A percentile compares a stretch with the other conserved stretches of the same genome.
Evolutionary conservation across 2,888 invertebrate genomes (phyloP).

Genomic region (Agrotis ipsilon): DNA sequence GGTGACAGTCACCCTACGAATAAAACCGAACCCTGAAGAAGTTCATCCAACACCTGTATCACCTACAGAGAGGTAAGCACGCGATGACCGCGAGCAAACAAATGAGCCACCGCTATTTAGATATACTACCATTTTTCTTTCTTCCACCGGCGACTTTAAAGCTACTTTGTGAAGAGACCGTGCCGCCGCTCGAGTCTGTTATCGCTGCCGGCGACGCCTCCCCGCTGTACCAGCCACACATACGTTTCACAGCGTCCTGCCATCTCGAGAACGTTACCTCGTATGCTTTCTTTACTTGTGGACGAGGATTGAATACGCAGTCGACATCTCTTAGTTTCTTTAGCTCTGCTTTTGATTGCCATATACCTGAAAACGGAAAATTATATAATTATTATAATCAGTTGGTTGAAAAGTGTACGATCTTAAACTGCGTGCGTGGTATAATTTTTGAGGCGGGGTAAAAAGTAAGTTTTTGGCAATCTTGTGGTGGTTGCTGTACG

Average conservation of each 20-base stretch:
- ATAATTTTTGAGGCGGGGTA: too few relatives aligned
- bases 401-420: neutral
- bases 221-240: constrained; percentile 90
- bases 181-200: constrained; percentile 71
- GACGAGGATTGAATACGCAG: constrained; percentile 91
- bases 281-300: constrained; percentile 79
- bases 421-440: too few relatives aligned
- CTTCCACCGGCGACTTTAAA: constrained; percentile 70
- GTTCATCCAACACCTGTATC: constrained; percentile 72
- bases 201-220: constrained; percentile 63
- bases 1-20: neutral
- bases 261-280: constrained; percentile 85
- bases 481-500: too few relatives aligned
- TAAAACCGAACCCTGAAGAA: constrained; percentile 35
- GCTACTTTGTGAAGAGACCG: constrained; percentile 72
- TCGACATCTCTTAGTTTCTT: constrained; percentile 91
- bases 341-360: constrained; percentile 93
- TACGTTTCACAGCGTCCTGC: constrained; percentile 91
- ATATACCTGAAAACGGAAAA: constrained; percentile 91
- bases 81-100: constrained; percentile 74
- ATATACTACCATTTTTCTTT: constrained; percentile 71
- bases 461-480: too few relatives aligned
- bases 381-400: neutral
- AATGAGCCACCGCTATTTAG: constrained; percentile 86
- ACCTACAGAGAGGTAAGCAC: constrained; percentile 79